phyloP scores from a whole-genome alignment of 2,113 vertebrate genomes.

The Nannobrachium achirus region DNA sequence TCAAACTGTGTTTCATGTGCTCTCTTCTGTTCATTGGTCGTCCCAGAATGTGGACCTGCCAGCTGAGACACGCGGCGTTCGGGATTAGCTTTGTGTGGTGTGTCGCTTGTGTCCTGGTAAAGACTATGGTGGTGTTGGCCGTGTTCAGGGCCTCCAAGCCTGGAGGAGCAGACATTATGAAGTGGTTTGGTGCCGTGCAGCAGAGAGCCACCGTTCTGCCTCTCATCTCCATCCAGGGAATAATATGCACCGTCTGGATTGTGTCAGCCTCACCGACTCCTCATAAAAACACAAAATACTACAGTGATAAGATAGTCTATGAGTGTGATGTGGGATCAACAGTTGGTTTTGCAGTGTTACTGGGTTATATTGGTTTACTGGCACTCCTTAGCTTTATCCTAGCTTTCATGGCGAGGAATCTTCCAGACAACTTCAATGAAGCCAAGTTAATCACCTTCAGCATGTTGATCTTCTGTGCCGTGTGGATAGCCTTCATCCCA shows the following conservation, averaged over 20 bases:
- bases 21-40: slow-evolving; percentile 72
- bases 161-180: slow-evolving; percentile 46
- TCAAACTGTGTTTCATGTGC: slow-evolving; percentile 75
- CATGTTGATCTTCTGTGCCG: slow-evolving; percentile 72
- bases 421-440: slow-evolving; percentile 63
- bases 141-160: slow-evolving; percentile 61
- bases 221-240: slow-evolving; percentile 52
- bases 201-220: slow-evolving; percentile 66
- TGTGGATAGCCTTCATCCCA: slow-evolving; percentile 65
- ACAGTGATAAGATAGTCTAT: slow-evolving; percentile 36
- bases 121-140: slow-evolving; percentile 60
- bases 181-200: slow-evolving; percentile 66
- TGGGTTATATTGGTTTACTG: slow-evolving; percentile 61
- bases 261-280: slow-evolving; percentile 34
- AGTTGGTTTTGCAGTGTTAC: slow-evolving; percentile 40
- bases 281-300: slow-evolving; percentile 40
- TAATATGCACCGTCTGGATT: slow-evolving; percentile 57
- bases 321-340: slow-evolving; percentile 58
- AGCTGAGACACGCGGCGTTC: slow-evolving; percentile 62
- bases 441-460: slow-evolving; percentile 66
- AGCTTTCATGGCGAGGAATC: slow-evolving; percentile 59
- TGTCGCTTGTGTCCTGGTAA: slow-evolving; percentile 60
- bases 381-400: slow-evolving; percentile 55
- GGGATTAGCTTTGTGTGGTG: slow-evolving; percentile 70
- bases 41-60: slow-evolving; percentile 66